These are phyloP conservation scores for Zelostemma sp. DNA, from an alignment of 1,140 invertebrate species.

Conservation along the genomic window DNA sequence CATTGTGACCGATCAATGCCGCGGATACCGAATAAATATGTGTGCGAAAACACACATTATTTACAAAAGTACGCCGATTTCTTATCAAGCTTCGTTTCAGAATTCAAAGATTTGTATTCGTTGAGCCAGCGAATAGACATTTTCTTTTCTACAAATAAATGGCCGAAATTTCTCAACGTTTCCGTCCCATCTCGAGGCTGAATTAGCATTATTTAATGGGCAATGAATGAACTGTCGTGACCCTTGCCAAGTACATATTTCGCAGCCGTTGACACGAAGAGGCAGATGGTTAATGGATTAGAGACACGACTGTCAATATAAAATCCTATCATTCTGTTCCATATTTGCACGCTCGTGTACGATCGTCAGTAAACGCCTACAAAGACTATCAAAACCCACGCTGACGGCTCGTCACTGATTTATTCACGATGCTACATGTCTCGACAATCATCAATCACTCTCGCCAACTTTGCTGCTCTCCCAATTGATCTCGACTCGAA, in stretches of 20 bases:
- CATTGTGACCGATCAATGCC: not conserved
- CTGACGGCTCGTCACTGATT: constrained; percentile 39
- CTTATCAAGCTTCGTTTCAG: too few species aligned
- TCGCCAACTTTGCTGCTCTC: constrained; percentile 18
- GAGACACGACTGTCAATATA: constrained; percentile 46
- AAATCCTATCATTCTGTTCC: constrained; percentile 42
- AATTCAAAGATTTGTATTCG: too few species aligned
- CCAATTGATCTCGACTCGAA: constrained; percentile 1
- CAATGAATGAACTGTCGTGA: too few species aligned
- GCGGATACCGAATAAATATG: not conserved
- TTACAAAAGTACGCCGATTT: too few species aligned
- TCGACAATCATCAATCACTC: constrained; percentile 39
- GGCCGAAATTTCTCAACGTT: too few species aligned
- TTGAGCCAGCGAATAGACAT: too few species aligned
- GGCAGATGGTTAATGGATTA: constrained; percentile 45
- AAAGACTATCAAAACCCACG: constrained; percentile 37
- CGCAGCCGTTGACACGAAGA: too few species aligned
- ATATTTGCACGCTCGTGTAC: constrained; percentile 35
- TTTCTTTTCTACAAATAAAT: too few species aligned
- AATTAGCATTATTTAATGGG: too few species aligned
- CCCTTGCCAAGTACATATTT: too few species aligned
- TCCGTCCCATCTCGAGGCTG: too few species aligned
- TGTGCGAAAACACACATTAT: too few species aligned
- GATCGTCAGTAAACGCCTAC: constrained; percentile 38
- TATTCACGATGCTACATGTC: constrained; percentile 36